Base-by-base conservation (phyloP, 2,797 vertebrate genomes). In the Eutrigla gurnardus region DNA sequence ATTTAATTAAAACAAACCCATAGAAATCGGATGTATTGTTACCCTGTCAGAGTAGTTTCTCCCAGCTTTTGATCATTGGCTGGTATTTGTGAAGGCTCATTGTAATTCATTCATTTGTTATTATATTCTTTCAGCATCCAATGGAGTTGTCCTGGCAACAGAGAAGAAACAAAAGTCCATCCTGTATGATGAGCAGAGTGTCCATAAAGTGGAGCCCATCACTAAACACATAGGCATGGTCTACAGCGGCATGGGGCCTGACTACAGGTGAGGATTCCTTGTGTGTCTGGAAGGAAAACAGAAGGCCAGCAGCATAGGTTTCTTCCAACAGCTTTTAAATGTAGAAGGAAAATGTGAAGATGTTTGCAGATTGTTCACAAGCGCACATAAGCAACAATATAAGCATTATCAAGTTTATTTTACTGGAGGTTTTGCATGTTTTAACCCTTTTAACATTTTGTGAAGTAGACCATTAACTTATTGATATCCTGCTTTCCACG, bases 141-240 rank as follows among this genome's bases (percentile, higher is more conserved):
- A 99, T 94, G 98, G 98, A 55, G 98, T 99, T 18, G 98, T 99
- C 9, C 83, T 99, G 90, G 98, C 98, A 83, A 99, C 98, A 49
- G 98, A 99, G 91, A 99, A 99, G 93, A 99, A 99, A 90, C 98
- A 99, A 83, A 99, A 99, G 85, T 99, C 98, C 43, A 98, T 99
- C 75, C 94, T 99, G 78, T 99, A 99, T 47, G 98, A 99, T 89
- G 98, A 99, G 86, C 96, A 97, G 86, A 99, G 98, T 46, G 98
- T 99, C 74, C 98, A 99, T 85, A 99, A 99, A 95, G 97, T 99
- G 87, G 98, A 99, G 85, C 96, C 97, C n/a, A 98, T 99, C 90
- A 99, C 98, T 78, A 99, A 99, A 90, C 98, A 99, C 69, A 99
- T 99, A 90, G 98, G 98, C 75, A 96, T 99, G 96, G 98, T 99